Base-by-base conservation (phyloP, 2,888 invertebrate genomes). In the Desoria tigrina region DNA sequence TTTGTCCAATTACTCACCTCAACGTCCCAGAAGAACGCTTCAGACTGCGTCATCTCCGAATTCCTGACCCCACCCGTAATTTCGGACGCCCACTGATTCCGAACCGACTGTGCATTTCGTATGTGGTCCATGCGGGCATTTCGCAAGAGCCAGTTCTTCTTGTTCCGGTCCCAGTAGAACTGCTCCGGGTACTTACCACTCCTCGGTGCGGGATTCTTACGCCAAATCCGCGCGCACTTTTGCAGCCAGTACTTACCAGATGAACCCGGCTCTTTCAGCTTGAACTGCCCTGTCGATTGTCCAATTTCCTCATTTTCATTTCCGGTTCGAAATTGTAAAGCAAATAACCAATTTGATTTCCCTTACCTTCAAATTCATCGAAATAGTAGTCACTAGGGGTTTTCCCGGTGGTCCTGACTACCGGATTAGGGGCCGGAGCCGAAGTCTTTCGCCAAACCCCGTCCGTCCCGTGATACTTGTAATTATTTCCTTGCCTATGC, bases 181-280 rank as follows among this genome's bases (percentile, higher is more conserved):
- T 66, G 66, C 2, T 60, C 61, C 0, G 69, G 69, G 32, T 61
- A 66, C 60, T 64, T 49, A 1, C 63, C 63, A n/a, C 61, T 61
- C 42, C 61, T 63, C 14, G 69, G 66, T 14, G 61, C 60, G 2
- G 58, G 27, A 1, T 64, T 42, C 18, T 59, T 61, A 1, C 59
- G 26, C 66, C 64, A 66, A 24, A 69, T 64, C 23, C 58, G 63
- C 0, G 69, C 61, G 37, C 45, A 66, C 37, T 37, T 61, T n/a
- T 61, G 51, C n/a, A 42, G 3, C 39, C 39, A 21, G 53, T 61
- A 61, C 1, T 51, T 39, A 6, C 18, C 23, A n/a, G 18, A 18
- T 39, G 24, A 14, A 21, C 61, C 61, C 16, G 28, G 2, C 1
- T 24, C 61, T 26, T 39, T 37, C 1, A 24, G 16, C 39, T 61